phyloP scores from a whole-genome alignment of 2,113 vertebrate species.

The Oncorhynchus tshawytscha region DNA sequence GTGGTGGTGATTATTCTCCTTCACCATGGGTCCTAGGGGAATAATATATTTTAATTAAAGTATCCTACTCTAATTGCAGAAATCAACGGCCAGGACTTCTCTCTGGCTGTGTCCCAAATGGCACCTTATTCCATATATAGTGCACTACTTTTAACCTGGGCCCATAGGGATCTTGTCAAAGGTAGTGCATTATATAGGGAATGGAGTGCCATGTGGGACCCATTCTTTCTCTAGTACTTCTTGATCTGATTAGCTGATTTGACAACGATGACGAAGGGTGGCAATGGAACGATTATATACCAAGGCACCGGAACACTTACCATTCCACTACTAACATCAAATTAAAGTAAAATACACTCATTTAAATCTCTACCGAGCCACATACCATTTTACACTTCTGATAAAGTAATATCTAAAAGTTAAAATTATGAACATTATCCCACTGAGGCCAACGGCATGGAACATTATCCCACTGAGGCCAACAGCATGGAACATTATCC shows the following conservation, averaged over 20 bases:
- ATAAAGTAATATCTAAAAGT: background rate
- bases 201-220: too few relatives aligned
- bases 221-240: background rate
- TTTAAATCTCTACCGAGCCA: background rate
- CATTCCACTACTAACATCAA: background rate
- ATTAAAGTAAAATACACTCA: too few relatives aligned
- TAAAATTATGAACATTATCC: too few relatives aligned
- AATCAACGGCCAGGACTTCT: conserved; percentile 27
- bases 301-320: conserved; percentile 20
- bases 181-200: too few relatives aligned
- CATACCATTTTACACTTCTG: background rate
- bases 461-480: too few relatives aligned
- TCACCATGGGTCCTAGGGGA: background rate
- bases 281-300: conserved; percentile 1
- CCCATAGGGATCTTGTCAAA: too few relatives aligned
- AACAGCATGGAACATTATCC: too few relatives aligned
- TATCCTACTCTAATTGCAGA: conserved; percentile 23
- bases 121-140: too few relatives aligned
- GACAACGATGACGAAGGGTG: background rate
- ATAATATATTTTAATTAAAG: background rate
- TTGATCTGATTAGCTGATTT: background rate
- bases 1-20: conserved; percentile 23
- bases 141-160: too few relatives aligned
- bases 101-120: background rate
- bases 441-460: too few relatives aligned